Base-by-base conservation (phyloP, 2,888 invertebrate species). In the Macroteleia sp. region DNA sequence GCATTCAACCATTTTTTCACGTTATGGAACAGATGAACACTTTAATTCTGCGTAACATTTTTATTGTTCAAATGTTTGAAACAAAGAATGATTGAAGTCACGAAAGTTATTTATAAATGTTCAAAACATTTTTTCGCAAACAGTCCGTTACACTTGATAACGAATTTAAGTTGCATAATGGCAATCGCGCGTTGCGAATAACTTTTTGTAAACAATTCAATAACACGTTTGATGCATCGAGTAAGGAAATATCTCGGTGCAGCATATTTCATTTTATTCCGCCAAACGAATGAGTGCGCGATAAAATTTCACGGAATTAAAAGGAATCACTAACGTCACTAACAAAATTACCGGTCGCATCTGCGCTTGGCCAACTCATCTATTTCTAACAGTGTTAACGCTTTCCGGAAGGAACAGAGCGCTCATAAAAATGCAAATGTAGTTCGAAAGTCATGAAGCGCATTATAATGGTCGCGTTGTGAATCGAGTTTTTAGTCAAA, bases 341-440 rank as follows among this genome's bases (percentile, higher is more conserved):
- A n/a, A n/a, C n/a, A n/a, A 42, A 57, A 59, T 59, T 59, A 59
- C n/a, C 28, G 12, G 17, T 16, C 19, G 41, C 56, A 56, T 39
- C 54, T 56, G 54, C 39, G 16, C 12, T 22, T 17, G 14, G 28
- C 19, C 56, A 30, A 56, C 41, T 41, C 56, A 30, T 56, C 56
- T 42, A 56, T 41, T 56, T 56, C 56, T 56, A 56, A 56, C 41
- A 36, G 19, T 57, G 42, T 57, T 57, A 41, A 57, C 42, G 30
- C 10, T 57, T 42, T 44, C 17, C 41, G 59, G 42, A 44, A 44
- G 59, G 44, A 59, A 59, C 32, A 32, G 17, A 12, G 44, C 17
- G 25, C 59, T 44, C 42, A 59, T 59, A 59, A 44, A 59, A 59
- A 59, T 59, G 59, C 59, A 44, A 59, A 32, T 44, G 20, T 44